Conservation (phyloP, 2,113 vertebrate genomes). For the Tautogolabrus adspersus region DNA sequence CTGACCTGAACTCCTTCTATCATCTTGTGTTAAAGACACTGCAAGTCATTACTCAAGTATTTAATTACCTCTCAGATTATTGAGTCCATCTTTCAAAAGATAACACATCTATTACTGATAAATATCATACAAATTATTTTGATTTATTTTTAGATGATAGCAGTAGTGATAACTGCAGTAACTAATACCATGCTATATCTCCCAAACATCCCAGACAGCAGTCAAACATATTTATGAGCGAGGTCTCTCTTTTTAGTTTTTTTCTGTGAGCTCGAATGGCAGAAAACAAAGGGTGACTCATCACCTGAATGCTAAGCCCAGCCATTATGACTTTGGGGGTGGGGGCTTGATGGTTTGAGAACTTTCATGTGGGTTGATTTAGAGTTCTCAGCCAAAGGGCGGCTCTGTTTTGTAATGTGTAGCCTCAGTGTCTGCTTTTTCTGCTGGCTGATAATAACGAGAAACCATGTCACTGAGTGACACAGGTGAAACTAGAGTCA, state of each 20-base stretch:
- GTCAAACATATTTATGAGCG: constrained; percentile 22
- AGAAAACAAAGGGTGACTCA: constrained; percentile 70
- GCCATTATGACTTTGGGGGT: constrained; percentile 24
- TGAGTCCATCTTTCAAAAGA: too few species aligned
- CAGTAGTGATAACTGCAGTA: constrained; percentile 52
- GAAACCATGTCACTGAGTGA: constrained; percentile 66
- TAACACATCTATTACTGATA: too few species aligned
- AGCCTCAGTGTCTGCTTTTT: constrained; percentile 57
- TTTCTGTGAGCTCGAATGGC: constrained; percentile 67
- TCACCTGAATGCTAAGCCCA: constrained; percentile 66
- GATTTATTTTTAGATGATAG: too few species aligned
- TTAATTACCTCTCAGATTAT: too few species aligned
- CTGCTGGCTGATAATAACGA: constrained; percentile 60
- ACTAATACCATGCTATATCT: constrained; percentile 51
- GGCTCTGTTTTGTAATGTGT: constrained; percentile 51
- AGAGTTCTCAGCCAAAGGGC: constrained; percentile 60
- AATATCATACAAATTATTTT: too few species aligned
- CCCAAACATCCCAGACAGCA: constrained; percentile 21
- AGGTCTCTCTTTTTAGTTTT: constrained; percentile 69
- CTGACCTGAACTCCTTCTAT: neutral
- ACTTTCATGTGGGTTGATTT: constrained; percentile 76
- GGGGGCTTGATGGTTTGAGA: constrained; percentile 1
- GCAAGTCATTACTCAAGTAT: too few species aligned
- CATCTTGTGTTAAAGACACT: neutral
- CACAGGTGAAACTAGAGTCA: constrained; percentile 76